phyloP scores from a whole-genome alignment of 2,113 vertebrate genomes.

The Stictonetta naevosa region DNA sequence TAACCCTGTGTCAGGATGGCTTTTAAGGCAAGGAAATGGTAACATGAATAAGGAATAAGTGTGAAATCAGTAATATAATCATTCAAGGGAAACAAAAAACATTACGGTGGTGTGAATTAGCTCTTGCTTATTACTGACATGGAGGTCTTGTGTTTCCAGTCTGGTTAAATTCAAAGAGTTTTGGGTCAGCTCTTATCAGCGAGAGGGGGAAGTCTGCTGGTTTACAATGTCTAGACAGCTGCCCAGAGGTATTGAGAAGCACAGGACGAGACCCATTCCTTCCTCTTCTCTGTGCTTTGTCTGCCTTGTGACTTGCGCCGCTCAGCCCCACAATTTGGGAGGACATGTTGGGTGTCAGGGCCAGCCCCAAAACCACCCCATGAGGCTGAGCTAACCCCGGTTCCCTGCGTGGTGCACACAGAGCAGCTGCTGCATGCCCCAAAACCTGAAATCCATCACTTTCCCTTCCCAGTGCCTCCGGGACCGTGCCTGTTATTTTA shows the following conservation, averaged over 20 bases:
- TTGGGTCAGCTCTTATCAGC: background rate
- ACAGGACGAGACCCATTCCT: background rate
- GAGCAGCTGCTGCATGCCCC: background rate
- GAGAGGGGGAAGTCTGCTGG: background rate
- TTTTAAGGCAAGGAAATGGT: background rate
- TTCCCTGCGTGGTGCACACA: fast-evolving
- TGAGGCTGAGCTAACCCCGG: fast-evolving
- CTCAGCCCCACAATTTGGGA: background rate
- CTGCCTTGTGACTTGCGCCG: background rate
- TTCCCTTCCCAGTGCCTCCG: background rate
- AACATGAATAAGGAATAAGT: background rate
- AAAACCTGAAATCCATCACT: fast-evolving
- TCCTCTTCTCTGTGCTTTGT: background rate
- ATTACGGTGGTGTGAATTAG: background rate
- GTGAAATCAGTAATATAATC: background rate
- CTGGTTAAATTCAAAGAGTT: background rate
- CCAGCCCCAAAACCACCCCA: background rate
- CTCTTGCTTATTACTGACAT: background rate
- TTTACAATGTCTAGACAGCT: background rate
- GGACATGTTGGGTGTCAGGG: fast-evolving
- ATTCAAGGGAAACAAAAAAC: background rate
- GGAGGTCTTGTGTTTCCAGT: background rate
- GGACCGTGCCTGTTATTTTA: fast-evolving
- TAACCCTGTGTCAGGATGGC: background rate
- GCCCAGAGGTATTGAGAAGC: background rate